phyloP scores from a whole-genome alignment of 2,113 vertebrate genomes.

The Cinclus cinclus region DNA sequence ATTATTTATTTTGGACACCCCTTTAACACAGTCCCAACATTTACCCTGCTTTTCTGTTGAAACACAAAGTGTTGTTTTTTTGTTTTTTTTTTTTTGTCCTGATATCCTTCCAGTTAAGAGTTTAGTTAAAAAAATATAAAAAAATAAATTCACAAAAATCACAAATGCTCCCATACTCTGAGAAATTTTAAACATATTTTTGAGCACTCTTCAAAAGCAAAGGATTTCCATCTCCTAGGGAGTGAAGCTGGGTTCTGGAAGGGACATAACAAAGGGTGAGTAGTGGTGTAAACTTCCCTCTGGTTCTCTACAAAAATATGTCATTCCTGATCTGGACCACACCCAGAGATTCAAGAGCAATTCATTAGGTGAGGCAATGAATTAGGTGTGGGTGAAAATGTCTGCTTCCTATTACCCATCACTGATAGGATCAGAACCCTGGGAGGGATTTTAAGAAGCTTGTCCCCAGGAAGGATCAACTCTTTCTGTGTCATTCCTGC shows the following conservation, averaged over 20 bases:
- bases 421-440: background rate
- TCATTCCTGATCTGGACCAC: background rate
- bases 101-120: background rate
- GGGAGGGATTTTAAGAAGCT: background rate
- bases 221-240: background rate
- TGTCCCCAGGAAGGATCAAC: background rate
- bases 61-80: background rate
- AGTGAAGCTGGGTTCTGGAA: background rate
- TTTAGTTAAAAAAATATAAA: background rate
- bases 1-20: slow-evolving; percentile 19
- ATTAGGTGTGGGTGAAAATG: background rate
- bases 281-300: background rate
- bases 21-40: background rate
- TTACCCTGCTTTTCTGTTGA: background rate
- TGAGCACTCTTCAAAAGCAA: background rate
- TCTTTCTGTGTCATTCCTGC: background rate
- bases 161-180: background rate
- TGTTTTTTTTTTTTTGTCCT: background rate
- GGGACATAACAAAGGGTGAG: background rate
- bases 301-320: background rate
- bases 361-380: background rate
- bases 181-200: background rate
- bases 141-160: background rate
- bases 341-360: background rate
- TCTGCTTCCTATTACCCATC: background rate